phyloP scores from a whole-genome alignment of 2,113 vertebrate genomes.

The Prinia subflava region DNA sequence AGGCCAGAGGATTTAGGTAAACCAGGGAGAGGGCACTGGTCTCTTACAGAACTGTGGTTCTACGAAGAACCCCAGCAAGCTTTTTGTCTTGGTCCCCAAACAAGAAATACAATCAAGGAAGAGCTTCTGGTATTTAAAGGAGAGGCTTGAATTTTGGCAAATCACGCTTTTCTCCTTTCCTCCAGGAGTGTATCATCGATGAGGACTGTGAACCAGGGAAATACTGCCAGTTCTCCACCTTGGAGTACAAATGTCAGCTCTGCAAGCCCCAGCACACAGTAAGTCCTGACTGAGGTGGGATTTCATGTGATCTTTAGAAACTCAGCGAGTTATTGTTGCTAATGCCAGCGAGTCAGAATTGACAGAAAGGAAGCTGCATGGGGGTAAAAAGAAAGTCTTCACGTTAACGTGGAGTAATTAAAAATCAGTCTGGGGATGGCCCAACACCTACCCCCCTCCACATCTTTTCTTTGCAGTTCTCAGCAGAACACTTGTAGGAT shows the following conservation, averaged over 20 bases:
- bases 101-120: background rate
- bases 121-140: background rate
- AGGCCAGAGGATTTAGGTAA: background rate
- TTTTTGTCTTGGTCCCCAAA: background rate
- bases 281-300: constrained; percentile 13
- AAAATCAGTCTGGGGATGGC: background rate
- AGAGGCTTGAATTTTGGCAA: background rate
- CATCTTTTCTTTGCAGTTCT: background rate
- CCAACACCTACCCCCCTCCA: rapidly evolving
- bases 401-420: background rate
- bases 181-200: constrained; percentile 84
- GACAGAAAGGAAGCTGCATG: background rate
- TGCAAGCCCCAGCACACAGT: constrained; percentile 82
- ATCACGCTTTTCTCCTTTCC: background rate
- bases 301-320: background rate
- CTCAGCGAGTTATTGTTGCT: background rate
- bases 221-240: constrained; percentile 80
- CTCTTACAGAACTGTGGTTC: background rate
- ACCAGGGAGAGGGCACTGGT: background rate
- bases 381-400: background rate
- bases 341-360: background rate
- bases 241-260: constrained; percentile 78
- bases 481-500: background rate
- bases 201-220: constrained; percentile 83
- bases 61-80: background rate